Percentiles rank a stretch among this genome's conserved stretches.
Conservation (phyloP, 2,113 vertebrate species). For the Thomomys bottae region DNA sequence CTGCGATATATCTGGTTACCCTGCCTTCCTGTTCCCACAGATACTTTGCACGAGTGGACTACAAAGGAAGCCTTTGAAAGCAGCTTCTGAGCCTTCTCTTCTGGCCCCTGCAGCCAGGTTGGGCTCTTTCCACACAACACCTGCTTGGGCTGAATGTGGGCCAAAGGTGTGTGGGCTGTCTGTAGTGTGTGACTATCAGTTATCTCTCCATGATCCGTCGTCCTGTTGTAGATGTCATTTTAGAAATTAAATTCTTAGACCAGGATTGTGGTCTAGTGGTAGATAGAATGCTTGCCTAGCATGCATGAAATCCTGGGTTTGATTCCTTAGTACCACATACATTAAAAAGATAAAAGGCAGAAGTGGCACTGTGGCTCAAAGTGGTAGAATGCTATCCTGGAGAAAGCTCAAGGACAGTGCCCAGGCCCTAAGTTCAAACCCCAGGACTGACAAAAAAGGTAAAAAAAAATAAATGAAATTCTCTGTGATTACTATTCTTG, state of each 20-base stretch:
- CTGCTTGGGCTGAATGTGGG: background rate
- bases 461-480: background rate
- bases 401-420: too few species aligned
- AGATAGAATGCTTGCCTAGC: too few species aligned
- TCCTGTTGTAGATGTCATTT: background rate
- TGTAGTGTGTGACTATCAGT: background rate
- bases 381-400: too few species aligned
- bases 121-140: background rate
- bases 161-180: background rate
- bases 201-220: background rate
- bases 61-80: background rate
- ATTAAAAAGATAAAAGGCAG: too few species aligned
- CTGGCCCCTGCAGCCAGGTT: background rate
- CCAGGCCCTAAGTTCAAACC: too few species aligned
- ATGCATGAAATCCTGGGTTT: too few species aligned
- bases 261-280: too few species aligned
- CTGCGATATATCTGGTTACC: background rate
- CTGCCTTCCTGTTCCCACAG: background rate
- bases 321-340: too few species aligned
- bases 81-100: background rate
- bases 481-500: background rate
- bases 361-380: too few species aligned
- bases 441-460: too few species aligned
- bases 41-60: background rate
- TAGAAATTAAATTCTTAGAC: background rate